Base-by-base conservation (phyloP, 2,797 vertebrate species). In the Lepus oiostolus region DNA sequence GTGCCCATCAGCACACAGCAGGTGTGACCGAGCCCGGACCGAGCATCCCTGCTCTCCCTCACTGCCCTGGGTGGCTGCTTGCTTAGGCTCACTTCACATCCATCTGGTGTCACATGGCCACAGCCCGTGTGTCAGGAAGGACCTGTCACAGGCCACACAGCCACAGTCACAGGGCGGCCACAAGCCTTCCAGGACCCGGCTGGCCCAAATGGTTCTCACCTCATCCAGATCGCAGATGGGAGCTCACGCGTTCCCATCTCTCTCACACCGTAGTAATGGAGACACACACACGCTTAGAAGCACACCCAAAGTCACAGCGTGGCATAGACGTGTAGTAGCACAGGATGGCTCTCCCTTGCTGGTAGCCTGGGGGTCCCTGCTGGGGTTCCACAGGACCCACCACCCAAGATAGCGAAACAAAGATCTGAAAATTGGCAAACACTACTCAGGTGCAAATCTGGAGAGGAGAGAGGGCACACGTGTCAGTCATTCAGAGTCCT, bases 271-370 rank as follows among this genome's bases (percentile, higher is more conserved):
- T 11, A 17, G 24, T 0, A 1, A 85, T 2, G 65, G 68, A 74
- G 60, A 62, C 24, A 12, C 0, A 2, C 12, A 16, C 12, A 1
- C 5, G 8, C 8, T 42, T 4, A 35, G n/a, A 71, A 67, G 42
- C 60, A 42, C 19, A 7, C 0, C 10, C 21, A 50, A 60, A 60
- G 8, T 26, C n/a, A 32, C 13, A 21, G 52, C n/a, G 58, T 13
- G 1, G 9, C 4, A 14, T 52, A 28, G 17, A 38, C 3, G 9
- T 1, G 2, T 10, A 9, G 1, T 22, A 14, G 19, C 24, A 2
- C 54, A 14, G 82, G 76, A 71, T 32, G 7, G 42, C 42, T 8
- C 42, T 47, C 16, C 70, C n/a, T 10, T 7, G 4, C 32, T 42
- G 52, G 28, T 68, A 16, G 30, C 24, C 62, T 10, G 10, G 28